Conservation (phyloP, 2,797 vertebrate species). For the Allobates femoralis region DNA sequence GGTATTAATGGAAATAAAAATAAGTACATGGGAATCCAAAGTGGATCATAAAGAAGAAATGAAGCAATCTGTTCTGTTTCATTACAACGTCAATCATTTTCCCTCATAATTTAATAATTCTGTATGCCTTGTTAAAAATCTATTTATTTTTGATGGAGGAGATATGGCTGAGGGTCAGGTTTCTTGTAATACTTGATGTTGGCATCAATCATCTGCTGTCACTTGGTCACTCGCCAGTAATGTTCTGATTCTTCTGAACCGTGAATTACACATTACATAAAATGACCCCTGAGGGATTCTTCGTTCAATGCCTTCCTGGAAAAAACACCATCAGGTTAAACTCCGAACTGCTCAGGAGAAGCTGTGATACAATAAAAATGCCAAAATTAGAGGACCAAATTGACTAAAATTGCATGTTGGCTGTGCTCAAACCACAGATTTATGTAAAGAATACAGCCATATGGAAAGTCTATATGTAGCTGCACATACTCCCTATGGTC, state of each 20-base stretch:
- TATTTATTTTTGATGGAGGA: no score
- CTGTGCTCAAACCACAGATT: neutral
- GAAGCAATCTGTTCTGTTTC: no score
- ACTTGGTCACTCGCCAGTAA: slow-evolving; percentile 1
- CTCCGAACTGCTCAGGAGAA: neutral
- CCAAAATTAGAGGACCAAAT: neutral
- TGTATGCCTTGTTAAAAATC: no score
- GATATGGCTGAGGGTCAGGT: neutral
- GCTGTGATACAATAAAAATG: neutral
- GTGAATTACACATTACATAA: neutral
- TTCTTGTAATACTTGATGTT: neutral
- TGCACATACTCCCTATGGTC: no score
- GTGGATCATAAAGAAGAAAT: no score
- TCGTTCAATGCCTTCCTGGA: neutral
- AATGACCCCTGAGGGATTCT: neutral
- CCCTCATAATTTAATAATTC: no score
- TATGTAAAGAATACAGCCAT: no score
- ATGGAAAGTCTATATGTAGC: no score
- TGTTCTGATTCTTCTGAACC: neutral
- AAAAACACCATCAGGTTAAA: neutral
- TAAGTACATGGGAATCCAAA: no score
- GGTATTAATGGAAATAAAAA: no score
- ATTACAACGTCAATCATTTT: no score
- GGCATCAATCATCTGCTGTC: neutral
- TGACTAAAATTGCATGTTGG: neutral